Evolutionary conservation across 2,888 invertebrate genomes (phyloP).

Genomic region (Cistogaster globosa): DNA sequence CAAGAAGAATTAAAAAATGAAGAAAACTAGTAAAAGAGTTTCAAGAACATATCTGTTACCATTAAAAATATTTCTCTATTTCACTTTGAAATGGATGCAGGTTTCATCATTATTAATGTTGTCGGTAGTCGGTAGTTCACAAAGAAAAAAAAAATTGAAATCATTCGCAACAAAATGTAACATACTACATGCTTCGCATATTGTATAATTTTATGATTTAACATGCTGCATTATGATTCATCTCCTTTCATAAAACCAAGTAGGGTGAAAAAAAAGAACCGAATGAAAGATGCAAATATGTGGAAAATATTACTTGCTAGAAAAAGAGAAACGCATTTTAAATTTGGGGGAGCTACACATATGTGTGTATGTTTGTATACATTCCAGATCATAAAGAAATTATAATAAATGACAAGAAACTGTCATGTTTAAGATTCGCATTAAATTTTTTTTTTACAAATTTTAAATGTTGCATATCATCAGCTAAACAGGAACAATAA

Average conservation of each 20-base stretch:
- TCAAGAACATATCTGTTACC: conserved; percentile 26
- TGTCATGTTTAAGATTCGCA: conserved; percentile 57
- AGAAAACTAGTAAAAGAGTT: neutral
- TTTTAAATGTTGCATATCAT: conserved; percentile 61
- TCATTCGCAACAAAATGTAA: conserved; percentile 17
- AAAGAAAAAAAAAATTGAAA: conserved; percentile 29
- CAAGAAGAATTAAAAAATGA: neutral
- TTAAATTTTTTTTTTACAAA: conserved; percentile 28
- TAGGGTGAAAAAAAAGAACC: neutral
- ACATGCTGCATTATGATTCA: neutral
- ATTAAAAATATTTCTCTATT: conserved; percentile 21
- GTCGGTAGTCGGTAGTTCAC: conserved; percentile 41
- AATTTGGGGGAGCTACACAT: conserved; percentile 24
- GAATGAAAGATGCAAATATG: neutral
- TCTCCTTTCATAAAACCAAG: neutral
- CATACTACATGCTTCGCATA: conserved; percentile 1
- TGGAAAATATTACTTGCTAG: neutral
- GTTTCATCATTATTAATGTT: conserved; percentile 20
- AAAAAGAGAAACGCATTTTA: neutral
- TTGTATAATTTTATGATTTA: neutral
- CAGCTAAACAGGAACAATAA: conserved; percentile 62
- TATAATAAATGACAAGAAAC: conserved; percentile 67
- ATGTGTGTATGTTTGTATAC: neutral
- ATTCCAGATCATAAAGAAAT: conserved; percentile 50
- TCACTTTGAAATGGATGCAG: neutral